Evolutionary conservation across 2,113 vertebrate genomes (phyloP).

Genomic region (Trinectes maculatus): DNA sequence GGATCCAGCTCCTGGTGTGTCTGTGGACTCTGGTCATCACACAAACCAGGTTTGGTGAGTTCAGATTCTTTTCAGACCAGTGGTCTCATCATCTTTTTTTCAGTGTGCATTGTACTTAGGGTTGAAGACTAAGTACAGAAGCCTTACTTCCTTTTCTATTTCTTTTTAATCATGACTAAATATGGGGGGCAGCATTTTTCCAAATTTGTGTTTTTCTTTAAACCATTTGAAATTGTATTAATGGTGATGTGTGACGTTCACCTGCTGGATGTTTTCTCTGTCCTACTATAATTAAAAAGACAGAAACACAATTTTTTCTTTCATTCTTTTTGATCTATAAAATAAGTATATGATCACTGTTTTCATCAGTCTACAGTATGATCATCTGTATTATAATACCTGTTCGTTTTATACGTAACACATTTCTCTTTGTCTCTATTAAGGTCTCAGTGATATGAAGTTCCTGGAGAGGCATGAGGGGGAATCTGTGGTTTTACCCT

Average conservation of each 20-base stretch:
- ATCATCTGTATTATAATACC: neutral
- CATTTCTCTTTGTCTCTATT: neutral
- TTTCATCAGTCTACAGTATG: too few species aligned
- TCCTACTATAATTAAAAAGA: too few species aligned
- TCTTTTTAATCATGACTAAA: neutral
- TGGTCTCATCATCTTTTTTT: neutral
- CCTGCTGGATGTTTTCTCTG: too few species aligned
- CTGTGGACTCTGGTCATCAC: slow-evolving; percentile 42
- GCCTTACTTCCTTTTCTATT: too few species aligned
- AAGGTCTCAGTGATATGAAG: slow-evolving; percentile 41
- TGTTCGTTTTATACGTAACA: neutral
- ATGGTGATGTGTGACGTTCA: too few species aligned
- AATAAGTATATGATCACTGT: too few species aligned
- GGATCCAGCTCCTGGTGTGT: slow-evolving; percentile 6
- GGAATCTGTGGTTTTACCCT: slow-evolving; percentile 61
- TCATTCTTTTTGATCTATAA: neutral
- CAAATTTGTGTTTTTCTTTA: too few species aligned
- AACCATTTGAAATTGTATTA: too few species aligned
- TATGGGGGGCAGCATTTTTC: too few species aligned
- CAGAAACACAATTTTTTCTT: too few species aligned
- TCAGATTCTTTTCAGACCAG: neutral
- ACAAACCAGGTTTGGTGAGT: slow-evolving; percentile 57
- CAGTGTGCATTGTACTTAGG: neutral
- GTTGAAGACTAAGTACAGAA: neutral
- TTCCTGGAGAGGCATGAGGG: slow-evolving; percentile 60